These are phyloP conservation scores for Cirrhinus molitorella DNA, from an alignment of 2,797 vertebrate species.

Conservation along the genomic window DNA sequence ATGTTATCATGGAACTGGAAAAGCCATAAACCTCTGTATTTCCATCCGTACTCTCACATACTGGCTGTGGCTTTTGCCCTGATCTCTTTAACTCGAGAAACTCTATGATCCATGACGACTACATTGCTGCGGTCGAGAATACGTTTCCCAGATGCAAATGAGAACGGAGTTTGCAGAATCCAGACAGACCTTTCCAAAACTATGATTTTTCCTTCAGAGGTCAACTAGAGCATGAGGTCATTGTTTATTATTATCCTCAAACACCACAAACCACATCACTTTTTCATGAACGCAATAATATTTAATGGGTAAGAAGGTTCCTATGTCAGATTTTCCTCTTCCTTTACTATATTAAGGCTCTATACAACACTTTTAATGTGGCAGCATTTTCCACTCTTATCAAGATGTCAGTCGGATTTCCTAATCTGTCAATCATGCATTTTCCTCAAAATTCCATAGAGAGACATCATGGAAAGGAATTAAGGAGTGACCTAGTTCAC, in stretches of 20 bases:
- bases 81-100: slow-evolving; percentile 58
- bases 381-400: slow-evolving; percentile 37
- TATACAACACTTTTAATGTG: slow-evolving; percentile 12
- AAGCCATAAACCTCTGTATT: slow-evolving; percentile 33
- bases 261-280: slow-evolving; percentile 60
- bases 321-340: slow-evolving; percentile 43
- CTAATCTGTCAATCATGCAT: slow-evolving; percentile 66
- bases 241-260: slow-evolving; percentile 64
- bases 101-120: slow-evolving; percentile 55
- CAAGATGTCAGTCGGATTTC: slow-evolving; percentile 44
- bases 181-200: slow-evolving; percentile 21
- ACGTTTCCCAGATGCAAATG: slow-evolving; percentile 72
- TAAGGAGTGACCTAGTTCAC: not conserved
- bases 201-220: slow-evolving; percentile 55
- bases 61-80: slow-evolving; percentile 14
- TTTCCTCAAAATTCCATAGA: slow-evolving; percentile 59
- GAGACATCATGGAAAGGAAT: slow-evolving; percentile 59
- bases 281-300: slow-evolving; percentile 59
- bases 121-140: slow-evolving; percentile 71
- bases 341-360: slow-evolving; percentile 27
- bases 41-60: not conserved
- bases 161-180: slow-evolving; percentile 56
- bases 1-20: slow-evolving; percentile 60
- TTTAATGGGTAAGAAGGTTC: slow-evolving; percentile 47
- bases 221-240: slow-evolving; percentile 68